Conservation (phyloP, 1,140 invertebrate genomes). For the Listronotus bonariensis region DNA sequence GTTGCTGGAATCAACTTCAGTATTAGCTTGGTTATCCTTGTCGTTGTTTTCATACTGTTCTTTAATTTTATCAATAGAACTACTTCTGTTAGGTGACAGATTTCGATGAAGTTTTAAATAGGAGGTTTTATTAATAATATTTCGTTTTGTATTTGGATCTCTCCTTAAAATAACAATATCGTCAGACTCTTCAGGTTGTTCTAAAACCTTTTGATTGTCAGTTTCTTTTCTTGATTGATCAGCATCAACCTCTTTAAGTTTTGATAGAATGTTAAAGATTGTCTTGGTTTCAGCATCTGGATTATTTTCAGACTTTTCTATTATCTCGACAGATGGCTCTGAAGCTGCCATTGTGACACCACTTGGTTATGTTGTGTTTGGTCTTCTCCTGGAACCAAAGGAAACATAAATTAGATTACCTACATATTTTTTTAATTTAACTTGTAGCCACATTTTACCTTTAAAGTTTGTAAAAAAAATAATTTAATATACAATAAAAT, state of each 20-base stretch:
- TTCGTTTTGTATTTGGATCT: constrained; percentile 30
- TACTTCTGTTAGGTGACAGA: constrained; percentile 30
- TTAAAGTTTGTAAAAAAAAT: too few relatives aligned
- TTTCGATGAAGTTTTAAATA: constrained; percentile 47
- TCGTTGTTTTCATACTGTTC: constrained; percentile 38
- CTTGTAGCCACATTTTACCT: too few relatives aligned
- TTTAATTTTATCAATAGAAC: constrained; percentile 39
- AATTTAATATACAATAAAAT: too few relatives aligned
- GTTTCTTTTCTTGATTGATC: neutral
- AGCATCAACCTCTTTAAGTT: constrained; percentile 7
- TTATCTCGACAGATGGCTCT: constrained; percentile 2
- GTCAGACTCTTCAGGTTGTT: constrained; percentile 19
- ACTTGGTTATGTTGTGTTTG: constrained; percentile 1
- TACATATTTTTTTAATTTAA: neutral
- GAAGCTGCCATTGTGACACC: constrained; percentile 17
- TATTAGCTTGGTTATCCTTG: constrained; percentile 10
- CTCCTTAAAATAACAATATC: constrained; percentile 38
- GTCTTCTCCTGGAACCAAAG: constrained; percentile 35
- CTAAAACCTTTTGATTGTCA: neutral
- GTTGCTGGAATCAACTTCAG: constrained; percentile 9
- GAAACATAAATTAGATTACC: constrained; percentile 8
- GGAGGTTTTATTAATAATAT: constrained; percentile 39
- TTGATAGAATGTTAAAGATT: constrained; percentile 24
- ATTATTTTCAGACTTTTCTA: neutral
- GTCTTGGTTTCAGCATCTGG: constrained; percentile 19